Base-by-base conservation (phyloP, 2,888 invertebrate species). In the Incurvaria masculella region DNA sequence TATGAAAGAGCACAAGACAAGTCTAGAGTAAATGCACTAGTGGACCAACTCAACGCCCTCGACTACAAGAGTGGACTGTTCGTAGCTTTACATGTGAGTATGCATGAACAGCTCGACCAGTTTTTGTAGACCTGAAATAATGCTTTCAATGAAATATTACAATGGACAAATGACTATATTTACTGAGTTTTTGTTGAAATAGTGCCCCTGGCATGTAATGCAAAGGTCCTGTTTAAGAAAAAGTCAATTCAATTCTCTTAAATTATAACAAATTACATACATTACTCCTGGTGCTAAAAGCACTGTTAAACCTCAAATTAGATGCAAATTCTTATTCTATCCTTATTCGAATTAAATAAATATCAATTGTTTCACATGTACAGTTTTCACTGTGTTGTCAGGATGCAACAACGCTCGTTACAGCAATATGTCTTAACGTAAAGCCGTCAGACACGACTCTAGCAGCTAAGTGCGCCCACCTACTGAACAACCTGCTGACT, bases 11-110 rank as follows among this genome's bases (percentile, higher is more conserved):
- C 70, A 55, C 79, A 70, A 46, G 76, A 79, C 55, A 72, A 72
- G 59, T 62, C 64, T 33, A 68, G 71, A 54, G 68, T 86, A 3
- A 81, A 82, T 57, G 62, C 66, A 40, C 62, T 81, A 16, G 69
- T 88, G 44, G 83, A 83, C 57, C 83, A 86, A 55, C 67, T 88
- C 33, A 87, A 86, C 62, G 70, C 80, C 1, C 66, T 85, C 44
- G 83, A 87, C 56, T 87, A 78, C 58, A 80, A 81, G 57, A 60
- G 60, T 18, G 66, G 75, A 49, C 56, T 73, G 47, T 70, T 78
- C 58, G 68, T 69, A n/a, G 62, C 67, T 48, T 69, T 70, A 61
- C 67, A 76, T 61, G 82, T 73, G 64, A n/a, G n/a, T n/a, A n/a
- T n/a, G n/a, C n/a, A n/a, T n/a, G n/a, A n/a, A n/a, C n/a, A n/a